Evolutionary conservation across 2,888 invertebrate species (phyloP).

Genomic region (Heliconius erato): DNA sequence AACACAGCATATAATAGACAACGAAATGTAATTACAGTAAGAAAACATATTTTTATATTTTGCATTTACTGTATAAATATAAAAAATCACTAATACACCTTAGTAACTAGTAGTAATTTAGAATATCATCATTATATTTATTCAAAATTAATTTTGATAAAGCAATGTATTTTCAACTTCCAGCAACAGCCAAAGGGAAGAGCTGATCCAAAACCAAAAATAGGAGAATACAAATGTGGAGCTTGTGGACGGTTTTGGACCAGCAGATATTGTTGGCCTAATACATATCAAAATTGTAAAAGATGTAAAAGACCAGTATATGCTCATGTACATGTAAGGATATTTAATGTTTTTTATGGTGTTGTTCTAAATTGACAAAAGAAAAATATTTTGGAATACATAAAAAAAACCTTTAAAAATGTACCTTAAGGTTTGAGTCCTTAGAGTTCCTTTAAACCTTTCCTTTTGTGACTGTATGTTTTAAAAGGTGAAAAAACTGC

Average conservation of each 20-base stretch:
- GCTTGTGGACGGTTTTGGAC: constrained; percentile 61
- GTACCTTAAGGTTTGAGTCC: not conserved
- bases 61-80: no score
- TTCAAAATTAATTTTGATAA: not conserved
- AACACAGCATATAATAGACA: not conserved
- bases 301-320: constrained; percentile 55
- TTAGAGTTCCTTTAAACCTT: not conserved
- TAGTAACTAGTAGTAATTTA: no score
- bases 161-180: not conserved
- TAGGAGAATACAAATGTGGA: constrained; percentile 61
- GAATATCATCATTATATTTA: no score
- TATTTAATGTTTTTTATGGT: not conserved
- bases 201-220: constrained; percentile 48
- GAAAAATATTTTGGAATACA: not conserved
- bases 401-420: not conserved
- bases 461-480: not conserved
- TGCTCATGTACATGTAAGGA: constrained; percentile 57
- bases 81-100: no score
- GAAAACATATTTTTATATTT: not conserved
- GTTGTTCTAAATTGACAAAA: not conserved
- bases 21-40: constrained; percentile 1
- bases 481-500: not conserved
- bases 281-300: constrained; percentile 60
- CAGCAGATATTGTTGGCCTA: constrained; percentile 62
- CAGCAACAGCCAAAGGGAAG: not conserved